Evolutionary conservation across 2,113 vertebrate genomes (phyloP).

Genomic region (Hippocampus barbouri): DNA sequence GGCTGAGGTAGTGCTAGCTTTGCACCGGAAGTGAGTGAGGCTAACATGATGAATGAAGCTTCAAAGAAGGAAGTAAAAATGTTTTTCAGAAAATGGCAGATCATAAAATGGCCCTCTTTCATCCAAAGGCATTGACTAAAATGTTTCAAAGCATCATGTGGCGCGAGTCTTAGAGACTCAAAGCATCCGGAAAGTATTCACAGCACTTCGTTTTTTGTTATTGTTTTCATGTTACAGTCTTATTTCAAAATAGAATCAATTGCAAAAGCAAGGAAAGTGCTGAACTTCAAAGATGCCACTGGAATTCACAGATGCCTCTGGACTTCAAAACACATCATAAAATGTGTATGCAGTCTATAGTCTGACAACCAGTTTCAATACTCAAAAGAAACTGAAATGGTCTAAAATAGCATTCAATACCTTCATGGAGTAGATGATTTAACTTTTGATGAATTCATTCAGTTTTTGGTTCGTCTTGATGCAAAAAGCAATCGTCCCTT

Average conservation of each 20-base stretch:
- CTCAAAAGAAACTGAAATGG: not conserved
- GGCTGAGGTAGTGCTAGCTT: slow-evolving; percentile 39
- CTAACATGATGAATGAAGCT: not conserved
- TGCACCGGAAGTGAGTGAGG: slow-evolving; percentile 35
- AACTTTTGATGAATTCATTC: slow-evolving; percentile 69
- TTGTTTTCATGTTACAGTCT: not conserved
- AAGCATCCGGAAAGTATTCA: not conserved
- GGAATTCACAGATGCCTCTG: not conserved
- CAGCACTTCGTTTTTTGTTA: not conserved
- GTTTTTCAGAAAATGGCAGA: not conserved
- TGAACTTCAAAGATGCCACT: too few relatives aligned
- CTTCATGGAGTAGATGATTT: slow-evolving; percentile 62
- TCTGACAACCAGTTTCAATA: not conserved
- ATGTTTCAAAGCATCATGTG: not conserved
- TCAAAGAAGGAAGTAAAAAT: not conserved
- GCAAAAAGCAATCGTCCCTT: slow-evolving; percentile 46
- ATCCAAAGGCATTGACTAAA: not conserved
- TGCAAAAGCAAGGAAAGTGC: too few relatives aligned
- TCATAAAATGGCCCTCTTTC: not conserved
- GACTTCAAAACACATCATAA: not conserved
- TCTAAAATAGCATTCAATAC: not conserved
- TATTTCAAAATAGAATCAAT: not conserved
- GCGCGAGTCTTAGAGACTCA: too few relatives aligned
- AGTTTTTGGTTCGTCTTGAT: slow-evolving; percentile 56
- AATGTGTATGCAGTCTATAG: not conserved